These are phyloP conservation scores for Panopea generosa DNA, from an alignment of 2,888 invertebrate genomes.

Conservation along the genomic window DNA sequence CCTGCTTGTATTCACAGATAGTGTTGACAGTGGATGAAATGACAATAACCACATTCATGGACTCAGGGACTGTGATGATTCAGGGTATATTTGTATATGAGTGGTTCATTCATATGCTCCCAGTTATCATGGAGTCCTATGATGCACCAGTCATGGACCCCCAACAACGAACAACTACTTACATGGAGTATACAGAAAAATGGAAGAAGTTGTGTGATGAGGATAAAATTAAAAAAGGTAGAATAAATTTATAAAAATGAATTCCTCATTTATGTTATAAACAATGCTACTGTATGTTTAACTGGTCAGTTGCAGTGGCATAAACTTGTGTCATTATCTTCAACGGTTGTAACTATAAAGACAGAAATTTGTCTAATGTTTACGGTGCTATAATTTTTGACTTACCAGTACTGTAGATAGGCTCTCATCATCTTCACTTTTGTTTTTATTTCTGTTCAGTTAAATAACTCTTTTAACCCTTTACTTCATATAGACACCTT, in stretches of 20 bases:
- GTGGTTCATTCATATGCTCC: conserved; percentile 77
- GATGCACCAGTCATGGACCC: conserved; percentile 54
- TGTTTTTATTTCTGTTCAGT: no score
- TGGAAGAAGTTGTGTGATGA: conserved; percentile 53
- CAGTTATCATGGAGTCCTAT: conserved; percentile 72
- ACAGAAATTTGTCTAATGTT: no score
- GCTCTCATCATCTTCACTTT: no score
- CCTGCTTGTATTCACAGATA: no score
- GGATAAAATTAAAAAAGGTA: conserved; percentile 46
- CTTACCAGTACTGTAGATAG: no score
- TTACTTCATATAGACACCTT: no score
- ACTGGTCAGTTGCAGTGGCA: no score
- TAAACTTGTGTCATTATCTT: no score
- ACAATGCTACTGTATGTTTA: no score
- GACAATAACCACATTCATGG: conserved; percentile 74
- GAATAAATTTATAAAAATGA: not conserved
- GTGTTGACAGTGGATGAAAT: conserved; percentile 76
- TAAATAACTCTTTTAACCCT: no score
- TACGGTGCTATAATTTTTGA: no score
- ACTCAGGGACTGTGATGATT: conserved; percentile 74
- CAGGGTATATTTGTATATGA: conserved; percentile 76
- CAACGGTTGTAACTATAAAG: no score
- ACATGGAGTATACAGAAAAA: conserved; percentile 63
- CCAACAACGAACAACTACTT: conserved; percentile 45
- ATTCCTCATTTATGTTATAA: not conserved